phyloP scores from a whole-genome alignment of 2,888 invertebrate genomes.

The Acanthosepion pharaonis region DNA sequence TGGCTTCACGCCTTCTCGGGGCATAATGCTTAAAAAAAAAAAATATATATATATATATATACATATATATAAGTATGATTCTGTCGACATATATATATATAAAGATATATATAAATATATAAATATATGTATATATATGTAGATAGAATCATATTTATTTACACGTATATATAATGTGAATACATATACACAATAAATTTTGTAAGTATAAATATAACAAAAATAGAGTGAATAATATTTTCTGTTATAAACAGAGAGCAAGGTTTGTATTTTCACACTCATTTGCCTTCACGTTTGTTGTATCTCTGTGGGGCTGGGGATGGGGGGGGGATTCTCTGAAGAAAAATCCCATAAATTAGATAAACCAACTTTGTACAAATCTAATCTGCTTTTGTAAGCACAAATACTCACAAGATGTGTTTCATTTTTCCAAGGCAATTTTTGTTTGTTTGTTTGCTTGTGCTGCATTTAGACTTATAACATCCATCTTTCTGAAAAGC shows the following conservation, averaged over 20 bases:
- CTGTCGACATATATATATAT: not conserved
- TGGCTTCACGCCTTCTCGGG: too few species aligned
- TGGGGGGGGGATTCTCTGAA: fast-evolving
- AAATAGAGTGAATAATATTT: not conserved
- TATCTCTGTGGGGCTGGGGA: too few species aligned
- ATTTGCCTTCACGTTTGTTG: not conserved
- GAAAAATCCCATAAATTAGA: not conserved
- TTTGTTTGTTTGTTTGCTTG: not conserved
- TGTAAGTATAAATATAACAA: too few species aligned
- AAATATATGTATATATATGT: not conserved
- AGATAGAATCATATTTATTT: not conserved
- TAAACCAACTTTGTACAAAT: conserved; percentile 3
- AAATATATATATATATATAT: not conserved
- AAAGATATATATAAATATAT: not conserved
- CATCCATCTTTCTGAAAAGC: not conserved
- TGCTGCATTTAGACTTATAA: not conserved
- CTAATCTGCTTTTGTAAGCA: not conserved
- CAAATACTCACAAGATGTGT: not conserved
- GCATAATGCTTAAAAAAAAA: too few species aligned
- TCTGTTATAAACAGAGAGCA: not conserved
- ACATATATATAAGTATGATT: not conserved
- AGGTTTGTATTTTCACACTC: not conserved
- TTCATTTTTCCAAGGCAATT: not conserved
- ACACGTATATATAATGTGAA: not conserved
- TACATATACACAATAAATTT: not conserved